phyloP scores from a whole-genome alignment of 1,140 invertebrate species.

The Nephila pilipes region DNA sequence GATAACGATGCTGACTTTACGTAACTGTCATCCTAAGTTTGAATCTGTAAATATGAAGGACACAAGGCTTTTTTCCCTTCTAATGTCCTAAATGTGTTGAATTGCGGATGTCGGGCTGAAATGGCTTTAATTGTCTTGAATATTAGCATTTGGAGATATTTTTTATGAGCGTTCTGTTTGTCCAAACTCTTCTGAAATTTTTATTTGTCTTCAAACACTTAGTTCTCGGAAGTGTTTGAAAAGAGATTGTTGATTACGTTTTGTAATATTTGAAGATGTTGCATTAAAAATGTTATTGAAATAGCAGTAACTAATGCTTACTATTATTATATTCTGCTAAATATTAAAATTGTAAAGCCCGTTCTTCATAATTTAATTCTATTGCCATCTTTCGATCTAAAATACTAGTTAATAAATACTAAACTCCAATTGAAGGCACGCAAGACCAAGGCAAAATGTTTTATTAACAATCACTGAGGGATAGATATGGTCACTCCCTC shows the following conservation, averaged over 20 bases:
- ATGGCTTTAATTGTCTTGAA: neutral
- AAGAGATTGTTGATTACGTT: neutral
- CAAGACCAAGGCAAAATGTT: too few relatives aligned
- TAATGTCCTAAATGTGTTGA: neutral
- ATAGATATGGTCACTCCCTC: too few relatives aligned
- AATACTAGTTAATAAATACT: too few relatives aligned
- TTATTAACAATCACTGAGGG: too few relatives aligned
- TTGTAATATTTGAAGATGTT: too few relatives aligned
- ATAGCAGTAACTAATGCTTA: too few relatives aligned
- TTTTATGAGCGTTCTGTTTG: neutral
- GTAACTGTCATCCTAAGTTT: conserved; percentile 13
- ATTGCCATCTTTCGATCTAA: too few relatives aligned
- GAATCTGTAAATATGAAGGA: neutral
- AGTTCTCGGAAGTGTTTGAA: neutral
- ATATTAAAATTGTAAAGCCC: too few relatives aligned
- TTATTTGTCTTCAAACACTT: neutral
- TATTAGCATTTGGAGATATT: neutral
- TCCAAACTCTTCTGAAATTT: neutral
- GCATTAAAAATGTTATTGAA: too few relatives aligned
- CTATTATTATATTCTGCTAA: too few relatives aligned
- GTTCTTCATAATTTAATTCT: too few relatives aligned
- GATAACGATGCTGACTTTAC: neutral
- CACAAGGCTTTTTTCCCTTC: neutral
- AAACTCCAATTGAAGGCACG: too few relatives aligned
- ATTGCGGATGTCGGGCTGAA: neutral